Evolutionary conservation across 1,140 invertebrate genomes (phyloP).

Genomic region (Brachionus manjavacas): DNA sequence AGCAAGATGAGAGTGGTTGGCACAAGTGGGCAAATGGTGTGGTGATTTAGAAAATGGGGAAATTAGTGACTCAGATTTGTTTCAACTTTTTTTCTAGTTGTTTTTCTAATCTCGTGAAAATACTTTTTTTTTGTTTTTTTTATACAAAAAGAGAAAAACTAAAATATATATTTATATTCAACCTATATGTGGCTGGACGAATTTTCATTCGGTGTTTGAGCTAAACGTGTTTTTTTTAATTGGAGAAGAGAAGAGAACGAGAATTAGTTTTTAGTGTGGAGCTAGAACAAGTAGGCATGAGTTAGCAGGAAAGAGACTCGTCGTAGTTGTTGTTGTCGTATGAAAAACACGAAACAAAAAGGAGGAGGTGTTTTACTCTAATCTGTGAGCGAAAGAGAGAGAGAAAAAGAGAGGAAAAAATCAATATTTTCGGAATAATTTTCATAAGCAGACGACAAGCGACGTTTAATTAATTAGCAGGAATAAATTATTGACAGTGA

Average conservation of each 20-base stretch:
- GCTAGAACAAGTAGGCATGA: no score
- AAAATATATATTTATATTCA: background rate
- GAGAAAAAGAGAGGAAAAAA: background rate
- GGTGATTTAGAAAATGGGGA: no score
- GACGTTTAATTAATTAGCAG: background rate
- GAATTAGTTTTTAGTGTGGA: background rate
- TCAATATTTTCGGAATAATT: conserved; percentile 37
- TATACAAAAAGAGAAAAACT: no score
- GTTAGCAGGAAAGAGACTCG: conserved; percentile 20
- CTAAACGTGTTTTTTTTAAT: conserved; percentile 2
- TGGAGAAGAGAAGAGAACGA: background rate
- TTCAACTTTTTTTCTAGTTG: no score
- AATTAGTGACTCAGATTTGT: no score
- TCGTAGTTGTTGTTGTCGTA: background rate
- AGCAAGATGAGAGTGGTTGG: no score
- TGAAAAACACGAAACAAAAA: background rate
- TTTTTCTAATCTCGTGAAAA: no score
- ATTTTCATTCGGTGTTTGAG: background rate
- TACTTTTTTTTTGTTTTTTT: no score
- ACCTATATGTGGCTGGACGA: no score
- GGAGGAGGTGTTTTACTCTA: conserved; percentile 31
- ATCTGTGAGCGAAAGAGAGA: background rate
- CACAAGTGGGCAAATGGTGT: no score
- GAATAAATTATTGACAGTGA: background rate
- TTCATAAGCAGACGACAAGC: background rate